Evolutionary conservation across 2,888 invertebrate genomes (phyloP).

Genomic region (Melinaea menophilus): DNA sequence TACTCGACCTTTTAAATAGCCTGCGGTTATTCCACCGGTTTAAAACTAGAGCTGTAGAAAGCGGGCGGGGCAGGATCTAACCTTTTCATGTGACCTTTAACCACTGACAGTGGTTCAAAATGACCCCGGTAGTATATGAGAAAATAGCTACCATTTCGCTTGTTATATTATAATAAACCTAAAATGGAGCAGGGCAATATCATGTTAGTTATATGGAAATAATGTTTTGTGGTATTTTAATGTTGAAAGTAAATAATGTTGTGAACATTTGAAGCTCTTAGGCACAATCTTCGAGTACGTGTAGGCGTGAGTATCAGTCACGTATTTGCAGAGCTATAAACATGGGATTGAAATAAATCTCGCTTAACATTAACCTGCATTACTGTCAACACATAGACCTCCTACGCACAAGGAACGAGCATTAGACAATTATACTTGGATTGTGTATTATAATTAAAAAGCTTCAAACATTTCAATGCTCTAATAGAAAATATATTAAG

Average conservation of each 20-base stretch:
- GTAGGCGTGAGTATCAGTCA: conserved; percentile 74
- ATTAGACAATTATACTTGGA: conserved; percentile 16
- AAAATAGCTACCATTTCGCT: conserved; percentile 65
- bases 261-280: conserved; percentile 11
- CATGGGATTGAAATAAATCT: conserved; percentile 65
- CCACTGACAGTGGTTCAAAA: conserved; percentile 50
- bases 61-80: conserved; percentile 66
- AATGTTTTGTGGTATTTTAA: background rate
- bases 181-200: conserved; percentile 29
- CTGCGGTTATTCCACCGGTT: conserved; percentile 60
- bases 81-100: conserved; percentile 68
- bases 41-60: conserved; percentile 61
- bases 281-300: conserved; percentile 19
- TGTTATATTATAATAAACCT: conserved; percentile 45
- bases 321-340: conserved; percentile 71
- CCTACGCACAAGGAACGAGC: conserved; percentile 48
- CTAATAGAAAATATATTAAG: too few species aligned
- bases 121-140: conserved; percentile 61
- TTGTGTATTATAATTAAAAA: conserved; percentile 1
- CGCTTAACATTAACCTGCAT: conserved; percentile 46
- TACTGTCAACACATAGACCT: conserved; percentile 45
- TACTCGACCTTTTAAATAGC: conserved; percentile 41
- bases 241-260: background rate
- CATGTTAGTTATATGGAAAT: background rate
- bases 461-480: too few species aligned